These are phyloP conservation scores for Zophobas atratus DNA, from an alignment of 1,140 invertebrate genomes.

Conservation along the genomic window DNA sequence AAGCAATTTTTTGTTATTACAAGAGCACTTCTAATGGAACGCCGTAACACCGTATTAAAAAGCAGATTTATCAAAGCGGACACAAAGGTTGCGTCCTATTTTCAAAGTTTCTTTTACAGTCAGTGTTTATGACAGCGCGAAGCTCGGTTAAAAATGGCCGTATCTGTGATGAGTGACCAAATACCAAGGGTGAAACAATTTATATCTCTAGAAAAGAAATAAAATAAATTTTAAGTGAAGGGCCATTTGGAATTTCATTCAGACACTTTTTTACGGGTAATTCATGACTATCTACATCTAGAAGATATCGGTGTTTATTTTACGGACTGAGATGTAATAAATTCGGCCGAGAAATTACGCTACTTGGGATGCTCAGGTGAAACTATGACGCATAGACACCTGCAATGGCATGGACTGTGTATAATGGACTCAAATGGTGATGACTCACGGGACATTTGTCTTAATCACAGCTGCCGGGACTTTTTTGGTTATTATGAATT, in stretches of 20 bases:
- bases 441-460: too few relatives aligned
- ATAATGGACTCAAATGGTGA: too few relatives aligned
- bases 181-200: conserved; percentile 30
- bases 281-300: neutral
- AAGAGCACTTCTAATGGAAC: neutral
- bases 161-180: conserved; percentile 14
- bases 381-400: too few relatives aligned
- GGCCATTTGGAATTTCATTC: conserved; percentile 1
- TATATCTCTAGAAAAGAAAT: conserved; percentile 10
- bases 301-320: neutral
- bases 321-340: too few relatives aligned
- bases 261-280: neutral
- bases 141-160: conserved; percentile 21
- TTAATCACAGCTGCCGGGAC: too few relatives aligned
- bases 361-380: too few relatives aligned
- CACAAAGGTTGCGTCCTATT: neutral
- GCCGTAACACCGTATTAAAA: neutral
- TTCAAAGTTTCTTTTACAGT: conserved; percentile 8
- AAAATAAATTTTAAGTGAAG: conserved; percentile 15
- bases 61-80: conserved; percentile 9
- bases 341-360: too few relatives aligned
- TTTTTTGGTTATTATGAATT: too few relatives aligned
- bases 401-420: too few relatives aligned
- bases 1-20: neutral
- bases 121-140: conserved; percentile 30